These are phyloP conservation scores for Drosophila pegasa DNA, from an alignment of 2,888 invertebrate genomes.

Conservation along the genomic window DNA sequence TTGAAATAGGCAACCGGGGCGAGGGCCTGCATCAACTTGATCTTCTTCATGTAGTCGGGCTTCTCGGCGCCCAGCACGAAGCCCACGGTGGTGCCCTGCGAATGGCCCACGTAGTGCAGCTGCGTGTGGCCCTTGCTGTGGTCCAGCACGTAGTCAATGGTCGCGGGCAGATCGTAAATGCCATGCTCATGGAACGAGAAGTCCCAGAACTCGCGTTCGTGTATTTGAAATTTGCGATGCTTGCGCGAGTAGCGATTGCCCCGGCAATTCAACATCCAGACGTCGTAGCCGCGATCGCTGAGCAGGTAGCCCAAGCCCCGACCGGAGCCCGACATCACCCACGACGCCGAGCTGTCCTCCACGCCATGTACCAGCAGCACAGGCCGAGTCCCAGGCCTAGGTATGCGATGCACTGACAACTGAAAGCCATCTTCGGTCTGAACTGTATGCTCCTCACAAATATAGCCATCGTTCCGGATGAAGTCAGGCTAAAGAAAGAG, in stretches of 20 bases:
- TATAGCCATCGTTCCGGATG: slow-evolving; percentile 87
- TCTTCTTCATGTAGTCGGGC: slow-evolving; percentile 86
- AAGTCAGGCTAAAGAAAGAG: slow-evolving; percentile 60
- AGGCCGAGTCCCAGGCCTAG: slow-evolving; percentile 85
- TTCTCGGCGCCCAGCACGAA: slow-evolving; percentile 84
- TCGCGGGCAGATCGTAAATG: slow-evolving; percentile 88
- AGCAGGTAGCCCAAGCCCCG: slow-evolving; percentile 87
- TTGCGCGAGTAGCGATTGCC: slow-evolving; percentile 87
- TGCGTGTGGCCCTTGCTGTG: slow-evolving; percentile 84
- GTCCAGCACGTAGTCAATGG: slow-evolving; percentile 87
- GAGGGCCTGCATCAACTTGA: slow-evolving; percentile 85
- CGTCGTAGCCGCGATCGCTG: slow-evolving; percentile 86
- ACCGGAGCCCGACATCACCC: slow-evolving; percentile 89
- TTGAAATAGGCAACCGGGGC: slow-evolving; percentile 86
- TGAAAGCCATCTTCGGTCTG: slow-evolving; percentile 91
- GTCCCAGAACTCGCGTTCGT: slow-evolving; percentile 86
- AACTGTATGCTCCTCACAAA: slow-evolving; percentile 87
- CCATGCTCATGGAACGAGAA: slow-evolving; percentile 90
- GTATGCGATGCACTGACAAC: slow-evolving; percentile 90
- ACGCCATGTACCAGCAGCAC: slow-evolving; percentile 90
- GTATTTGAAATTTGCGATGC: slow-evolving; percentile 85
- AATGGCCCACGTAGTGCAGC: slow-evolving; percentile 88
- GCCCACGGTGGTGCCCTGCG: slow-evolving; percentile 86
- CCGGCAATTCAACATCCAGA: slow-evolving; percentile 88
- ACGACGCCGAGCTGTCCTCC: slow-evolving; percentile 89